Base-by-base conservation (phyloP, 2,888 invertebrate genomes). In the Fragum sueziense region DNA sequence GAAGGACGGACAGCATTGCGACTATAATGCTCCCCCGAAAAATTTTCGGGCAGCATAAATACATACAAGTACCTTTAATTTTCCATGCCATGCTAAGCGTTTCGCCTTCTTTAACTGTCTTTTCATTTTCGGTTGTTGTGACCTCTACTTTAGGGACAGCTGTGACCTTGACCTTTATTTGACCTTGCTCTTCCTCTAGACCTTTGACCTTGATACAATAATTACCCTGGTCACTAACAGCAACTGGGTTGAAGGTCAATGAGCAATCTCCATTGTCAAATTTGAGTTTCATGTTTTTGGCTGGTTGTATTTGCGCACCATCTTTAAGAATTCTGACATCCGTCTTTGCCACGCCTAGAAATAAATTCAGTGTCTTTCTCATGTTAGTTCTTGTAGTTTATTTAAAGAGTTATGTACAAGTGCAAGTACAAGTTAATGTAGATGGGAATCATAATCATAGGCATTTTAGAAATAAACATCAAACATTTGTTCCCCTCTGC, bases 71-170 rank as follows among this genome's bases (percentile, higher is more conserved):
- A 67, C 73, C 73, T 37, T 51, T 37, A 20, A 73, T 34, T 22
- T 52, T 67, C 73, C 73, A 73, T 67, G 51, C 52, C 67, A 73
- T 52, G 25, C 34, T 67, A 22, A 73, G 54, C n/a, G 73, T 17
- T 52, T 73, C 65, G 6, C 65, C 73, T 27, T 73, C 54, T 22
- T 67, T 61, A n/a, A 61, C 61, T 14, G 31, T n/a, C n/a, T n/a
- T 61, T 31, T 61, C 61, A 31, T 27, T 33, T 31, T 61, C 61
- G 20, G 4, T 2, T 4, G 61, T 33, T 17, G 33, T 61, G 9
- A 61, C 31, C 33, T 61, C 17, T 61, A 61, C 29, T 31, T 27
- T 31, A 33, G 61, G 33, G 3, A 47, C 25, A 27, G 57, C 22
- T 9, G 33, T 62, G 67, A 67, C 67, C 33, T 67, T 67, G 29